phyloP scores from a whole-genome alignment of 2,888 invertebrate genomes.

The Arge pagana region DNA sequence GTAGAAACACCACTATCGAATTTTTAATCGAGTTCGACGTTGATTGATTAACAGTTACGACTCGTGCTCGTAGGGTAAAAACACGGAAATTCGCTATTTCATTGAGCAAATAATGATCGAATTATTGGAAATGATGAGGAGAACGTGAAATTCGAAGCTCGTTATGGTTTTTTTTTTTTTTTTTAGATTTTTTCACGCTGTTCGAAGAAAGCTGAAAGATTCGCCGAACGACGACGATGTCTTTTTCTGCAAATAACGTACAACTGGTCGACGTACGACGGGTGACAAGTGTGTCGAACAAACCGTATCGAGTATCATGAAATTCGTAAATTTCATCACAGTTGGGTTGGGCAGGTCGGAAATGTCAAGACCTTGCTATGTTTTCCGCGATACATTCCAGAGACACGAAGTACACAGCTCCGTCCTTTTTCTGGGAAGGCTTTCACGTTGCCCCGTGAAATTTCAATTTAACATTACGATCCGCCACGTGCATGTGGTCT shows the following conservation, averaged over 20 bases:
- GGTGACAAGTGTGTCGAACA: conserved; percentile 1
- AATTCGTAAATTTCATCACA: neutral
- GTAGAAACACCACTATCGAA: no score
- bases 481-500: neutral
- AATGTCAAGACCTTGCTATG: conserved; percentile 13
- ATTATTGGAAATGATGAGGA: no score
- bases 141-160: neutral
- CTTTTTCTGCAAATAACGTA: no score
- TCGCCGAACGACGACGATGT: neutral
- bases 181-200: neutral
- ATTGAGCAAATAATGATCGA: no score
- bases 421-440: conserved; percentile 13
- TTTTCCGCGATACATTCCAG: conserved; percentile 14
- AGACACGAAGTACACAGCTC: conserved; percentile 18
- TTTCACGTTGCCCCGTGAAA: conserved; percentile 25
- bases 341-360: conserved; percentile 11
- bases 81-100: no score
- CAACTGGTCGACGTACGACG: no score
- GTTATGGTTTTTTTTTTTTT: neutral
- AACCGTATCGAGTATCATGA: conserved; percentile 7
- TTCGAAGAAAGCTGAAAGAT: neutral
- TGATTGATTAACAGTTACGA: no score
- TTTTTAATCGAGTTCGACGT: no score
- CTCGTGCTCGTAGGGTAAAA: no score
- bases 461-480: conserved; percentile 19